Evolutionary conservation across 2,113 vertebrate species (phyloP), one percentile per base, ranked within the genome.

Genomic region (Chrysochloris asiatica): DNA sequence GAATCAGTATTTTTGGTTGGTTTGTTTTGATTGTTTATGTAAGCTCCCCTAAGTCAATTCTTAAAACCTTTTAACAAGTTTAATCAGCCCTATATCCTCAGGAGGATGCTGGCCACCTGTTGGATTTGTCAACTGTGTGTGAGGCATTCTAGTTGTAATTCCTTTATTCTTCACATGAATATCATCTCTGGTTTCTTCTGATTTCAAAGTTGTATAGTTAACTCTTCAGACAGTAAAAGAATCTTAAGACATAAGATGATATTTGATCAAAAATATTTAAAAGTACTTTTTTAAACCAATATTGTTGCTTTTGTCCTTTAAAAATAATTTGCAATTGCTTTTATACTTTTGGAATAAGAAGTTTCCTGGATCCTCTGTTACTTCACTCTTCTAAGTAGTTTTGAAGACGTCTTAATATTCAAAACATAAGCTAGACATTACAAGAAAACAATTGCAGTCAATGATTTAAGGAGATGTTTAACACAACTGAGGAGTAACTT

Each of bases 21-120:
- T 56, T 83, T 75, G 26, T 90, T 87, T 47, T 38, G 41, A 48
- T 83, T 75, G 26, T 90, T 92, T 83, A 28, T 83, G 77, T 85
- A 65, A 82, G 54, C 24, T 82, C 10, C 21, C 38, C 30, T 92
- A 13, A 63, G 61, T 33, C 30, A n/a, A n/a, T n/a, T n/a, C n/a
- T n/a, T n/a, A 11, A n/a, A 33, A 5, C 12, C 30, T 65, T 65
- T 65, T 33, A 65, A 33, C 61, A 33, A n/a, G 61, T n/a, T 65
- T 65, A 33, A 65, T 65, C 33, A 65, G 10, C 61, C 33, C 61
- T 65, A n/a, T 56, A 24, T 56, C 9, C 54, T 56, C 54, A 56
- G n/a, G n/a, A n/a, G n/a, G 33, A 9, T 65, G 30, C 61, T 65
- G 61, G n/a, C 14, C 30, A 65, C 61, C 13, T 3, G 33, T 33